phyloP scores from a whole-genome alignment of 2,113 vertebrate species.

The Rhinolophus sinicus region DNA sequence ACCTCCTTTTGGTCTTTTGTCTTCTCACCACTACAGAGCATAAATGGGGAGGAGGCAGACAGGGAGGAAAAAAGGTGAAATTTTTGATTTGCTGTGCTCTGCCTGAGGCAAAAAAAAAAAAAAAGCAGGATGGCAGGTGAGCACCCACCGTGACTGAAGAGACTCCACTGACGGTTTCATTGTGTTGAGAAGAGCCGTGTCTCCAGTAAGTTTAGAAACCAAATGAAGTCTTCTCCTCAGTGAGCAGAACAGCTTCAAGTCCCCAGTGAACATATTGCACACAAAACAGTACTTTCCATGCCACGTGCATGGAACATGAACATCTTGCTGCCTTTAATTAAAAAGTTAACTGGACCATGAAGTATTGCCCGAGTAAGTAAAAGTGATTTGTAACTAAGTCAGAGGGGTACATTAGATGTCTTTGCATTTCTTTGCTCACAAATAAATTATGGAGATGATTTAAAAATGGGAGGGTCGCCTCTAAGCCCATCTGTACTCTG shows the following conservation, averaged over 20 bases:
- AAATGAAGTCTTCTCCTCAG: conserved; percentile 61
- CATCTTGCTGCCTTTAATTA: conserved; percentile 93
- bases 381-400: conserved; percentile 86
- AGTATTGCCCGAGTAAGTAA: conserved; percentile 88
- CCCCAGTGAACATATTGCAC: conserved; percentile 83
- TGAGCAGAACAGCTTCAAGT: conserved; percentile 73
- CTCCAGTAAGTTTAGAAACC: conserved; percentile 65
- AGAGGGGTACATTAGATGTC: conserved; percentile 84
- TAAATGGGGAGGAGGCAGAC: background rate
- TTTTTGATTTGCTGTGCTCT: background rate
- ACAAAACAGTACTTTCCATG: conserved; percentile 83
- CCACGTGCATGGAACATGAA: conserved; percentile 85
- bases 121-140: background rate
- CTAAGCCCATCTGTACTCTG: conserved; percentile 83
- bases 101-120: background rate
- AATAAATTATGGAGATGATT: conserved; percentile 85
- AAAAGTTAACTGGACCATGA: conserved; percentile 92
- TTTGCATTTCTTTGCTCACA: conserved; percentile 82
- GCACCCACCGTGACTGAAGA: background rate
- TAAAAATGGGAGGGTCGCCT: conserved; percentile 86
- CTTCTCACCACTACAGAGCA: background rate
- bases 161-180: background rate
- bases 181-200: background rate
- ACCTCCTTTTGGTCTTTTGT: background rate
- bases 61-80: background rate